Conservation (phyloP, 2,888 invertebrate species). For the Emmelina monodactyla region DNA sequence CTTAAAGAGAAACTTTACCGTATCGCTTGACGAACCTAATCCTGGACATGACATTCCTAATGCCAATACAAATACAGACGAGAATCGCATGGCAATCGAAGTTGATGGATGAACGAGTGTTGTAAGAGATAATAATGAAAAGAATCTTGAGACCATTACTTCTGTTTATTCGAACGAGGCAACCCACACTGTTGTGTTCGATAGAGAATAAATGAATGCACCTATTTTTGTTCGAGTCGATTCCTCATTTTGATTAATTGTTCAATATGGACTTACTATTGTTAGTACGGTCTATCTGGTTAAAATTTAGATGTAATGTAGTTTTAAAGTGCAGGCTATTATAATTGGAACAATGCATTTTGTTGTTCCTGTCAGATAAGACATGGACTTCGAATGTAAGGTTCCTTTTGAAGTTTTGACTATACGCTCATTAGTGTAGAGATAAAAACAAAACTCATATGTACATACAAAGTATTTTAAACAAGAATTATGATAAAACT, state of each 20-base stretch:
- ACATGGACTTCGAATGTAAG: too few relatives aligned
- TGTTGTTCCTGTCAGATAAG: not conserved
- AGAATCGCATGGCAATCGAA: not conserved
- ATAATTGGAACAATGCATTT: not conserved
- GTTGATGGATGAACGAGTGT: constrained; percentile 14
- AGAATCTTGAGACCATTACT: constrained; percentile 34
- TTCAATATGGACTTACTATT: constrained; percentile 21
- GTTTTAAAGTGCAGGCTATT: constrained; percentile 27
- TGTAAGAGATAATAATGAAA: constrained; percentile 37
- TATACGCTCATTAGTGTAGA: too few relatives aligned
- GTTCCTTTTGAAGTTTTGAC: too few relatives aligned
- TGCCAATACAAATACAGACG: constrained; percentile 9
- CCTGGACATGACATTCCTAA: constrained; percentile 7
- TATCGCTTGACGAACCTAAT: constrained; percentile 6
- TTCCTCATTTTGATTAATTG: constrained; percentile 57
- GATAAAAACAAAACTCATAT: too few relatives aligned
- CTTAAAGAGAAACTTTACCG: constrained; percentile 14
- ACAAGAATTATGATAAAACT: too few relatives aligned
- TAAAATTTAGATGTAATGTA: constrained; percentile 51
- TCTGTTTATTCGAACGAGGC: constrained; percentile 11
- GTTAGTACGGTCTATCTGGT: constrained; percentile 40
- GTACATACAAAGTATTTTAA: too few relatives aligned
- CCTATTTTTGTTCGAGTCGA: constrained; percentile 43
- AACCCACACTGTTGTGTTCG: constrained; percentile 18
- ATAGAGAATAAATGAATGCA: constrained; percentile 47